phyloP scores from a whole-genome alignment of 1,140 invertebrate genomes.

The Aphaenogaster rudis region DNA sequence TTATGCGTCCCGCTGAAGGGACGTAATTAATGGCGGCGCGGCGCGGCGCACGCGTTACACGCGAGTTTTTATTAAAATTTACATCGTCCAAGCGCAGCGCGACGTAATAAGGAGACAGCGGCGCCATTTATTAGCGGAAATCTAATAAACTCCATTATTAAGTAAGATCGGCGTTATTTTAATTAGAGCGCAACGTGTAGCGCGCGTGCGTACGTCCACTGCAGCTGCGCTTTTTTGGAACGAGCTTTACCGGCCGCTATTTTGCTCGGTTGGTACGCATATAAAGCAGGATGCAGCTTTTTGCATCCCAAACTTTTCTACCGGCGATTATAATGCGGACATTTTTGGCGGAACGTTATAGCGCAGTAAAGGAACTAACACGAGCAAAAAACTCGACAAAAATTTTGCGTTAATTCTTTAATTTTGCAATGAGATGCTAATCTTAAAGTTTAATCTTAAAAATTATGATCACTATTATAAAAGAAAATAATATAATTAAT shows the following conservation, averaged over 20 bases:
- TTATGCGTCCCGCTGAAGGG: constrained; percentile 47
- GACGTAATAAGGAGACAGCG: constrained; percentile 65
- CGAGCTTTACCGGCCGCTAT: not conserved
- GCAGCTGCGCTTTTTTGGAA: not conserved
- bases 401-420: not conserved
- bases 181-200: constrained; percentile 55
- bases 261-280: not conserved
- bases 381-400: not conserved
- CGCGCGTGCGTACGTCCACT: not conserved
- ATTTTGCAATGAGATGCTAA: too few species aligned
- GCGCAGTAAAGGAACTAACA: not conserved
- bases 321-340: not conserved
- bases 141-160: constrained; percentile 73
- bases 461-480: too few species aligned
- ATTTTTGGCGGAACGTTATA: not conserved
- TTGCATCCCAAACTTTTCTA: not conserved
- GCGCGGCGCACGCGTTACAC: constrained; percentile 4
- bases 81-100: constrained; percentile 35
- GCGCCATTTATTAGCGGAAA: constrained; percentile 64
- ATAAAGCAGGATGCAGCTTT: not conserved
- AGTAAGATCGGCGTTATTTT: constrained; percentile 68
- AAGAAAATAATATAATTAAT: too few species aligned
- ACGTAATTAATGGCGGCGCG: constrained; percentile 58
- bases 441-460: not conserved
- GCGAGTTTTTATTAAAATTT: constrained; percentile 74